Base-by-base conservation (phyloP, 2,888 invertebrate genomes). In the Mesorhabditis sp. region DNA sequence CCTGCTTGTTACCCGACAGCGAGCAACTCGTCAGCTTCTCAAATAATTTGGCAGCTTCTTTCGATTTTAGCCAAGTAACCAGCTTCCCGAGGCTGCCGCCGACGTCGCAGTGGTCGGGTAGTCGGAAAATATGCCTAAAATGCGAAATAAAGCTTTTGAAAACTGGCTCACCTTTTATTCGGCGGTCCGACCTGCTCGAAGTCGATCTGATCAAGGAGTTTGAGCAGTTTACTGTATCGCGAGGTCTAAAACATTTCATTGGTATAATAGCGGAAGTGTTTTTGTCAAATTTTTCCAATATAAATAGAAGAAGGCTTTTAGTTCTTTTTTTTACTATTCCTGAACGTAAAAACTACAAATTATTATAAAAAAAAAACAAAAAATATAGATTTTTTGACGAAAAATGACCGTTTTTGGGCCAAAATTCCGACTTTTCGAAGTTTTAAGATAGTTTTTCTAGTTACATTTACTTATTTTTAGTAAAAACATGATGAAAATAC, bases 171-270 rank as follows among this genome's bases (percentile, higher is more conserved):
- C 44, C 79, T 72, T 67, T 75, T 76, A 67, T 76, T 77, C 5
- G 75, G 70, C 4, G 81, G 81, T 10, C 81, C 81, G 62, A 76
- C 67, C 7, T 45, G 45, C 10, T 74, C 63, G 67, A 80, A 81
- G 15, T 65, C 58, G 5, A 76, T 70, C 7, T 15, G 58, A 50
- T 76, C 69, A 41, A 78, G 70, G 10, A 76, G 78, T 10, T 62
- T 45, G 7, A 78, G 50, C 10, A 70, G 76, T 7, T 65, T 45
- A 41, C 68, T 68, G 44, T 79, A 76, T 28, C 63, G 66, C 5
- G 70, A 70, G n/a, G 50, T 5, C 75, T 74, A 43, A 68, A 73
- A 71, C 45, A 2, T 28, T 28, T 28, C 28, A 28, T 28, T 2
- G 28, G 28, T 28, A 28, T 28, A 28, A 28, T 28, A 28, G 28